Percentiles rank a stretch among this genome's conserved stretches.
These are phyloP conservation scores for Eupithecia vulgata DNA, from an alignment of 2,888 invertebrate genomes.

Conservation along the genomic window DNA sequence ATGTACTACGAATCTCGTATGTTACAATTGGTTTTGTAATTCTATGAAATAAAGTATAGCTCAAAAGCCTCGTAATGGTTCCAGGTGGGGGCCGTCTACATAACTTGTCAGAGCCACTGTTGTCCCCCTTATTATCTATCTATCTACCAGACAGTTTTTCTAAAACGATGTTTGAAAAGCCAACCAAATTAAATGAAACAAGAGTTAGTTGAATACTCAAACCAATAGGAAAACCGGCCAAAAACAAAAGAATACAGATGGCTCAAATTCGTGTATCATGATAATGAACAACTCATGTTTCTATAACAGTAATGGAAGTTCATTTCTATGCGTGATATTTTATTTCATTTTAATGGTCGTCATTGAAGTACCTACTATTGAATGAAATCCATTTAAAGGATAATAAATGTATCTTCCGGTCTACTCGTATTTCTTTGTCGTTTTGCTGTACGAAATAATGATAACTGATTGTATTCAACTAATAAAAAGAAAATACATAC, in stretches of 20 bases:
- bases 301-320: background rate
- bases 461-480: background rate
- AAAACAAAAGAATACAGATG: background rate
- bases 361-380: slow-evolving; percentile 25
- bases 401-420: slow-evolving; percentile 6
- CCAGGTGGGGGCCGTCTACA: too few relatives aligned
- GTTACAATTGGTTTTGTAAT: background rate
- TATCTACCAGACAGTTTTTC: background rate
- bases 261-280: background rate
- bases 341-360: slow-evolving; percentile 37
- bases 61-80: background rate
- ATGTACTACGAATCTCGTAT: too few relatives aligned
- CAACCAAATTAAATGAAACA: background rate
- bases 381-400: slow-evolving; percentile 23
- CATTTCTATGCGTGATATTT: slow-evolving; percentile 12
- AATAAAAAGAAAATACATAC: background rate
- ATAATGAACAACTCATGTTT: background rate
- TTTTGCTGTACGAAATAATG: slow-evolving; percentile 14
- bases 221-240: background rate
- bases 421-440: slow-evolving; percentile 9
- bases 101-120: background rate
- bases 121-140: background rate
- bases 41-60: background rate
- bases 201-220: background rate
- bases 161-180: background rate